Conservation (phyloP, 2,113 vertebrate genomes). For the Xenopus tropicalis region UCB_Xtro_10.0 CM004451.2:27632001-27632500, state of each 20-base stretch:
- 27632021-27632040: too few relatives aligned
- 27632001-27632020: too few relatives aligned
- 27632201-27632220: slow-evolving; percentile 15
- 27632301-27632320: background rate
- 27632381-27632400: slow-evolving; percentile 42
- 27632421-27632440: slow-evolving; percentile 53
- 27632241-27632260: slow-evolving; percentile 20
- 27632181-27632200: background rate
- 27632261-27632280: slow-evolving; percentile 9
- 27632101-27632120: background rate
- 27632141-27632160: background rate
- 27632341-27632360: slow-evolving; percentile 41
- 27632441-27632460: slow-evolving; percentile 43
- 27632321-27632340: slow-evolving; percentile 26
- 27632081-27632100: background rate
- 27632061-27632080: too few relatives aligned
- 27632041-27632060: too few relatives aligned
- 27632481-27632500: slow-evolving; percentile 49
- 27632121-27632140: background rate
- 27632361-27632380: slow-evolving; percentile 46
- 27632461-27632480: slow-evolving; percentile 2
- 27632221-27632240: slow-evolving; percentile 10
- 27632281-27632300: slow-evolving; percentile 28
- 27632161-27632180: slow-evolving; percentile 1
- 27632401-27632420: slow-evolving; percentile 37